These are phyloP conservation scores for Itoplectis maculator DNA, from an alignment of 2,888 invertebrate genomes.

Conservation along the genomic window DNA sequence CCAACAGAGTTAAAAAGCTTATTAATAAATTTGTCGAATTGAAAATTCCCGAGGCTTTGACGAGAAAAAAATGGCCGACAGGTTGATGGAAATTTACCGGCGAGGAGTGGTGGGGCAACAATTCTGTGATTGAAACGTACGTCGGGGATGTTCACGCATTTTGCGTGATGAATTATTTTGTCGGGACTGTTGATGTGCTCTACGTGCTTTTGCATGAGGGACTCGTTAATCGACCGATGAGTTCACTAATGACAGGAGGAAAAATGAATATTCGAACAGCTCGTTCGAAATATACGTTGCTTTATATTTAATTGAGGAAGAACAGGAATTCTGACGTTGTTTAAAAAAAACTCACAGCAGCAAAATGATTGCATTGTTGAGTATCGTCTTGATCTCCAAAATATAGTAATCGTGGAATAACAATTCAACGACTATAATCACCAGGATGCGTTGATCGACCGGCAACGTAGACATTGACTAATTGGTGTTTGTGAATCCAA, in stretches of 20 bases:
- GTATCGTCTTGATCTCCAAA: neutral
- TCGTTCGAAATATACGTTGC: neutral
- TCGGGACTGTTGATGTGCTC: neutral
- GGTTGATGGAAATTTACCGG: too few relatives aligned
- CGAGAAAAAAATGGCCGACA: too few relatives aligned
- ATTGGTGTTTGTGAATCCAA: conserved; percentile 64
- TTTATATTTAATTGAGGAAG: neutral
- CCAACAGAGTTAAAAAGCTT: too few relatives aligned
- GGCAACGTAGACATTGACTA: conserved; percentile 69
- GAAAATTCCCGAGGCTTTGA: too few relatives aligned
- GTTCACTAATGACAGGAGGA: neutral
- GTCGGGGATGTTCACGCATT: too few relatives aligned
- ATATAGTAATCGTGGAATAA: neutral
- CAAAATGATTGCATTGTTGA: neutral
- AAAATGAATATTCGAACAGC: neutral
- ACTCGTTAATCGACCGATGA: neutral
- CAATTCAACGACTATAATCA: neutral
- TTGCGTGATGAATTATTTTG: too few relatives aligned
- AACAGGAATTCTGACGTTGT: too few relatives aligned
- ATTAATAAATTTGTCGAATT: too few relatives aligned
- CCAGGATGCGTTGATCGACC: neutral
- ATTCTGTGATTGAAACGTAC: too few relatives aligned
- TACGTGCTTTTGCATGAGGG: neutral
- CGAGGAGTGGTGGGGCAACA: too few relatives aligned
- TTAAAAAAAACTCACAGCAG: too few relatives aligned